Conservation (phyloP, 64 coral and sea anemone species). For the Exaiptasia diaphana region DNA sequence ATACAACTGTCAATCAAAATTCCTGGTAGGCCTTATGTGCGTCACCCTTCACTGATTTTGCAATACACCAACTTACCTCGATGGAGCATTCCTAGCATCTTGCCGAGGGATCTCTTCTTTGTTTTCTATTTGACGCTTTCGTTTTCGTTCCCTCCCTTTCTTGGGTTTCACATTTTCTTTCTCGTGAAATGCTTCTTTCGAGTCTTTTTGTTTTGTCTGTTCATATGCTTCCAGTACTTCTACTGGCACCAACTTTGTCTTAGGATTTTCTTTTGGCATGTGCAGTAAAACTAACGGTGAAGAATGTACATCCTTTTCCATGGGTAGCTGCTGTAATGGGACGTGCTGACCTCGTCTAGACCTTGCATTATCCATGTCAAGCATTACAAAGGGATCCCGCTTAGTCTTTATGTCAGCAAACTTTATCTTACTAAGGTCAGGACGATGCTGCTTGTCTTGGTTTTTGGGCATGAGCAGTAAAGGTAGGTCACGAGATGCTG, state of each 20-base stretch:
- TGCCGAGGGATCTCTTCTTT: neutral
- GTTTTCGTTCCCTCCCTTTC: neutral
- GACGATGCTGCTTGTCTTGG: neutral
- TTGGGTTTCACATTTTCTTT: conserved; percentile 45
- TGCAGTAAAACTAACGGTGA: neutral
- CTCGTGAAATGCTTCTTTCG: conserved; percentile 2
- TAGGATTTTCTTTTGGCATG: neutral
- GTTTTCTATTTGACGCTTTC: neutral
- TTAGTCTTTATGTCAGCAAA: conserved; percentile 24
- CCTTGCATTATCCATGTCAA: neutral
- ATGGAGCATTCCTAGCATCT: conserved; percentile 23
- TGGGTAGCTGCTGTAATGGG: too few relatives aligned
- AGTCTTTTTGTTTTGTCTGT: neutral
- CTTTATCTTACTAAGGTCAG: conserved; percentile 54
- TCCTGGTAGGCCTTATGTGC: too few relatives aligned
- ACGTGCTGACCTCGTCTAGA: too few relatives aligned
- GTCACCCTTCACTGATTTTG: too few relatives aligned
- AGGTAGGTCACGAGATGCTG: neutral
- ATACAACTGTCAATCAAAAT: too few relatives aligned
- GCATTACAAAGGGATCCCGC: neutral
- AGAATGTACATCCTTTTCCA: too few relatives aligned
- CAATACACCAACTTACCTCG: conserved; percentile 50
- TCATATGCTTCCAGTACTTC: conserved; percentile 33
- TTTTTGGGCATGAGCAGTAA: conserved; percentile 28
- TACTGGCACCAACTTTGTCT: conserved; percentile 21